Evolutionary conservation across 2,797 vertebrate species (phyloP).

Genomic region (Buphagus erythrorhynchus): DNA sequence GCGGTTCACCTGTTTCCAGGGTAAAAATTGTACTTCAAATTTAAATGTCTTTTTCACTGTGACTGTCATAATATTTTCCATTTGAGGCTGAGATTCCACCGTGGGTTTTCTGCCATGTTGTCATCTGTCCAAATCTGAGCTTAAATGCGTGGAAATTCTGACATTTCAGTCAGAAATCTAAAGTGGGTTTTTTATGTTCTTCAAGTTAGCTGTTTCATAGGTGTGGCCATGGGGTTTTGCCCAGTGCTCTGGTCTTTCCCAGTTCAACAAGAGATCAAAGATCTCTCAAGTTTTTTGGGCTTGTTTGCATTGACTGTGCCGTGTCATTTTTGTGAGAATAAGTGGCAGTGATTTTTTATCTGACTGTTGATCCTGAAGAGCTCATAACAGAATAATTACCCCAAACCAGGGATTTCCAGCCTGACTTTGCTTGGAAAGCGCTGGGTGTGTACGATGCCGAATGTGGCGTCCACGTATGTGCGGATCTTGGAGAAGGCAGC

Average conservation of each 20-base stretch:
- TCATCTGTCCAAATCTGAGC: constrained; percentile 32
- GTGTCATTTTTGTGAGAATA: background rate
- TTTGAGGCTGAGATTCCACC: constrained; percentile 45
- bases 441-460: accelerated
- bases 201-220: background rate
- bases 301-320: background rate
- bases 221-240: constrained; percentile 38
- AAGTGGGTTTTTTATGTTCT: background rate
- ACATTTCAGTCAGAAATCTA: constrained; percentile 33
- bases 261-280: background rate
- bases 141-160: constrained; percentile 61
- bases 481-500: background rate
- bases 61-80: constrained; percentile 61
- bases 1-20: constrained; percentile 54
- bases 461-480: accelerated
- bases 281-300: background rate
- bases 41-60: constrained; percentile 51
- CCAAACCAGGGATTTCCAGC: background rate
- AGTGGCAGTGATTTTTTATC: background rate
- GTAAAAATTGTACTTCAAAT: constrained; percentile 37
- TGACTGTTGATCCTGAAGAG: background rate
- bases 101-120: constrained; percentile 56
- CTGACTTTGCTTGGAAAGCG: background rate
- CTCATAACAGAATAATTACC: background rate
- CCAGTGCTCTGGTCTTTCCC: constrained; percentile 45